phyloP scores from a whole-genome alignment of 2,797 vertebrate species.

The Hephaestus fuliginosus region DNA sequence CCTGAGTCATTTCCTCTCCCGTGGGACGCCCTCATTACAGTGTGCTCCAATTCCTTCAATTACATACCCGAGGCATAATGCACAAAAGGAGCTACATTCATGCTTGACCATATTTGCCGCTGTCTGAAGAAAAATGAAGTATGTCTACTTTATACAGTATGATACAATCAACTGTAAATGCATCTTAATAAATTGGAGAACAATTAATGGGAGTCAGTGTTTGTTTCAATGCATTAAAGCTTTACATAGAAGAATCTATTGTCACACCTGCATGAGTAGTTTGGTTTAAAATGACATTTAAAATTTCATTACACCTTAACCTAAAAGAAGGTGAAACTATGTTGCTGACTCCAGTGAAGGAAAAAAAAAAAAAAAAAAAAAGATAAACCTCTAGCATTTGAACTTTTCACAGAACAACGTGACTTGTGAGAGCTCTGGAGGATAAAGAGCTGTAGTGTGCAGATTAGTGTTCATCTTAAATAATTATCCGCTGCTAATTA shows the following conservation, averaged over 20 bases:
- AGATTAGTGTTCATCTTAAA: conserved; percentile 66
- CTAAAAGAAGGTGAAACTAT: not conserved
- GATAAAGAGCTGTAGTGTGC: conserved; percentile 51
- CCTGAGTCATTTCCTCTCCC: conserved; percentile 35
- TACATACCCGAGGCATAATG: not conserved
- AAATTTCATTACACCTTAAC: conserved; percentile 3
- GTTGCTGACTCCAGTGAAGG: conserved; percentile 17
- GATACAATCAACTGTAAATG: not conserved
- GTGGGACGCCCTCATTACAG: conserved; percentile 37
- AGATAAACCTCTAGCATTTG: conserved; percentile 32
- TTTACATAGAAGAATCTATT: not conserved
- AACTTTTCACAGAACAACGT: conserved; percentile 49
- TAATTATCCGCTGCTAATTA: conserved; percentile 82
- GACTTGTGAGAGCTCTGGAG: conserved; percentile 33
- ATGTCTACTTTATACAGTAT: no score
- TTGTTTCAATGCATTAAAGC: not conserved
- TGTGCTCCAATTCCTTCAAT: conserved; percentile 35
- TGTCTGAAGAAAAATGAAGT: not conserved
- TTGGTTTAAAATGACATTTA: conserved; percentile 38
- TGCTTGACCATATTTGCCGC: not conserved
- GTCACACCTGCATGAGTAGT: not conserved
- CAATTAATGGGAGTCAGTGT: not conserved
- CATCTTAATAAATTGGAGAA: not conserved
- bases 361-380: not conserved
- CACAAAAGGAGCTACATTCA: conserved; percentile 7